phyloP scores from a whole-genome alignment of 2,888 invertebrate species.

The Hoplodrina ambigua region DNA sequence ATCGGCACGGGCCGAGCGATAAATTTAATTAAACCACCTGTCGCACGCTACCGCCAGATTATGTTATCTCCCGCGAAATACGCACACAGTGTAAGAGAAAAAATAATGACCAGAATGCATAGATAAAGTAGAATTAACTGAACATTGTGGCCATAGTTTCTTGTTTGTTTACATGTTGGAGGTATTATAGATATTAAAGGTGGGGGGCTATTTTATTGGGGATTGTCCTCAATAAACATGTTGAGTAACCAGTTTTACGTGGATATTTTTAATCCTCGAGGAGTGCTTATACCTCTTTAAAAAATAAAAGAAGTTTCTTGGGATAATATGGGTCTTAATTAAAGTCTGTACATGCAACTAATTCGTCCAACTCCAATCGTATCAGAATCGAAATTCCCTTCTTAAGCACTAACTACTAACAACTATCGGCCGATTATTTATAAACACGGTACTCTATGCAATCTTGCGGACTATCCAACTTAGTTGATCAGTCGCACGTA shows the following conservation, averaged over 20 bases:
- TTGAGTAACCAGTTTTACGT: slow-evolving; percentile 27
- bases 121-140: slow-evolving; percentile 67
- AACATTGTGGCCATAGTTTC: slow-evolving; percentile 50
- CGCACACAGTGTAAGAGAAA: slow-evolving; percentile 61
- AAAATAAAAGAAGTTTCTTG: slow-evolving; percentile 27
- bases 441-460: too few species aligned
- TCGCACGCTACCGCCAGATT: slow-evolving; percentile 70
- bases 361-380: too few species aligned
- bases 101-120: slow-evolving; percentile 65
- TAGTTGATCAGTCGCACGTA: too few species aligned
- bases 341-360: too few species aligned
- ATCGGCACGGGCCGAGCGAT: slow-evolving; percentile 74
- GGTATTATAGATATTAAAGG: slow-evolving; percentile 54
- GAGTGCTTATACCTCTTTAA: slow-evolving; percentile 15
- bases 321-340: too few species aligned
- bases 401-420: too few species aligned
- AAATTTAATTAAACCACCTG: slow-evolving; percentile 85
- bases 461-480: too few species aligned
- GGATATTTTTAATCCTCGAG: slow-evolving; percentile 35
- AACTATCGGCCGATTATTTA: too few species aligned
- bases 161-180: slow-evolving; percentile 51
- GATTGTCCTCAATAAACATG: slow-evolving; percentile 44
- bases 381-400: too few species aligned
- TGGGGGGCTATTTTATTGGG: slow-evolving; percentile 40
- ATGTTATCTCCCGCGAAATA: slow-evolving; percentile 78